These are phyloP conservation scores for Tokudaia muenninki DNA, from an alignment of 2,797 vertebrate genomes.

Conservation along the genomic window DNA sequence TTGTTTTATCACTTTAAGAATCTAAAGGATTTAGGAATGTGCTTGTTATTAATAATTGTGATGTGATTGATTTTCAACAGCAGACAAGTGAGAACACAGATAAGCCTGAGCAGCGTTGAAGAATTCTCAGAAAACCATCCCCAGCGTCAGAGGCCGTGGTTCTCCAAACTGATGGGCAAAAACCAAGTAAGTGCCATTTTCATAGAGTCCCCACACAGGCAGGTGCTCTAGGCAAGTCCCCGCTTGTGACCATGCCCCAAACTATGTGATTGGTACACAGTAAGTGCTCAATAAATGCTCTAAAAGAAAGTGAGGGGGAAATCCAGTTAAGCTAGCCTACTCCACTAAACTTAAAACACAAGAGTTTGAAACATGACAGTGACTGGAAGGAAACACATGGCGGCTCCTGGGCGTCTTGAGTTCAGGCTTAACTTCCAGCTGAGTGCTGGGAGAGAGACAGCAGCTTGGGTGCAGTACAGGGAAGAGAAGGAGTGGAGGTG, in stretches of 20 bases:
- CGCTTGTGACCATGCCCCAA: background rate
- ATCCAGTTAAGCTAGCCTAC: background rate
- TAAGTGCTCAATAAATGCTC: background rate
- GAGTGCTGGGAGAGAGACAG: background rate
- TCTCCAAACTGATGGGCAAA: constrained; percentile 67
- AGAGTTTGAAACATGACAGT: constrained; percentile 13
- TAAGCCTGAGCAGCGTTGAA: constrained; percentile 80
- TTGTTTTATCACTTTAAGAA: background rate
- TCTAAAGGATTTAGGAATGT: background rate
- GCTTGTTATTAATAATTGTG: background rate
- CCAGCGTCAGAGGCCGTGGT: background rate
- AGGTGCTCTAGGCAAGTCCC: background rate
- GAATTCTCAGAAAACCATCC: constrained; percentile 72
- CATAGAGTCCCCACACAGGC: background rate
- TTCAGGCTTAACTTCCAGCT: constrained; percentile 14
- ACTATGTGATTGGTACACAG: background rate
- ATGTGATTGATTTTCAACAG: constrained; percentile 72
- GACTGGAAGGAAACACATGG: background rate
- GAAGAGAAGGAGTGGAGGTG: background rate
- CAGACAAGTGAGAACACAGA: constrained; percentile 85
- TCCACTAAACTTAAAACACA: background rate
- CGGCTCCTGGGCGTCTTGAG: background rate
- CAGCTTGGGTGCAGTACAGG: background rate
- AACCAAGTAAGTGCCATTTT: constrained; percentile 76
- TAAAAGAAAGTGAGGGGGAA: background rate